Base-by-base conservation (phyloP, 92 coral and sea anemone genomes). In the Galaxea fascicularis region DNA sequence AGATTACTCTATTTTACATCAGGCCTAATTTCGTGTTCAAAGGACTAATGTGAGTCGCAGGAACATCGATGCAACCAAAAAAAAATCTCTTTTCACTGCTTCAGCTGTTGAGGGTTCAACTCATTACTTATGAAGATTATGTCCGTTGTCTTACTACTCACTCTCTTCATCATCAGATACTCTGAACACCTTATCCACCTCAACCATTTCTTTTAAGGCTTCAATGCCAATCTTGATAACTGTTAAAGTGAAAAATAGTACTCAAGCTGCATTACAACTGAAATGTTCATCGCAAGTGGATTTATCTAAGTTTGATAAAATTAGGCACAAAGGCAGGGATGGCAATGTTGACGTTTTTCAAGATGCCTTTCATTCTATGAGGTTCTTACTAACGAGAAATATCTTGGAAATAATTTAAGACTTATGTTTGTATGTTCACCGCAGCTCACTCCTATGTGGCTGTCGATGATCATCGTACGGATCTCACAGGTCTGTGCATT, bases 401-500 rank as follows among this genome's bases (percentile, higher is more conserved):
- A 18, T 52, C 80, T 21, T 17, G 18, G 41, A 56, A 44, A 73
- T 24, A 24, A 73, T 29, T 58, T 52, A 72, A 74, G 79, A 74
- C 79, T 25, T 11, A 74, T 17, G 65, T 16, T 26, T 52, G 25
- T 57, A 74, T 51, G 25, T 47, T 51, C 27, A 27, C 57, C 65
- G 54, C 70, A 31, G 31, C 13, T 35, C 31, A 51, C 57, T 60
- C 21, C 58, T 76, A 76, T 26, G 58, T 35, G 57, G 57, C 26
- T 71, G 76, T n/a, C 41, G 56, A 71, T 71, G 76, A 21, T 71
- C 28, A 71, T 71, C 56, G 57, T 44, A 71, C 17, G 76, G 57
- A 44, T 71, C 76, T 44, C 56, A 71, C 57, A 71, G 41, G 76
- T 71, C 76, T n/a, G 30, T 71, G 76, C 76, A 71, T 71, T 71